Evolutionary conservation across 2,113 vertebrate genomes (phyloP), one percentile per base, ranked within the genome.

Genomic region (Etheostoma cragini): DNA sequence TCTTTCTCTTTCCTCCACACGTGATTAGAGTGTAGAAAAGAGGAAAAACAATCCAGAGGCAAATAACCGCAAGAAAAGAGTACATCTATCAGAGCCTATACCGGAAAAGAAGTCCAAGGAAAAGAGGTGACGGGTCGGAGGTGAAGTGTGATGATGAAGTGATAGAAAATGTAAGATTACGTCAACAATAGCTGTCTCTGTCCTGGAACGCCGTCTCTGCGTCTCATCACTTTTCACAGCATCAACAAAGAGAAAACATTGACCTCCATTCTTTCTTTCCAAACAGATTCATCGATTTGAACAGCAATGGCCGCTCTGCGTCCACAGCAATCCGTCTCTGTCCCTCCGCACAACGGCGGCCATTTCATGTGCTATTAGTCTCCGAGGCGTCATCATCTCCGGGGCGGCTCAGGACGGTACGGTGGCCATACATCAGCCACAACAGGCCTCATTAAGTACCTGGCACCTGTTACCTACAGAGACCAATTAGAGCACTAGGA

Each of bases 381-480:
- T 80, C 76, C 13, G 0, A 50, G 76, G 63, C 63, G 2, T 66
- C 69, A 33, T 66, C 71, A 5, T 64, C 56, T 35, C 22, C 16
- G 76, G 71, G 45, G 81, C 58, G 73, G 38, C 56, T 2, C 22
- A 47, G 0, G 76, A 75, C 63, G 58, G 35, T 73, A 65, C 76
- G 60, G 90, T 56, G 22, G 78, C 86, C 89, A 93, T 93, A 89
- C 80, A 94, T 95, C 93, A 95, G 81, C 77, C 70, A 56, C 84
- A 93, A 86, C 87, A 91, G 90, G 93, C 87, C 83, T 93, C 93
- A 95, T 94, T 94, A 93, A 91, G 90, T 81, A 84, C 82, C 90
- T 93, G 91, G 87, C 92, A 91, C 88, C 89, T 91, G 89, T 80
- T 88, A 60, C 89, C 90, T 85, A 45, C 76, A 52, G 92, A 89